These are phyloP conservation scores for Parnassius apollo DNA, from an alignment of 2,888 invertebrate species.

Conservation along the genomic window DNA sequence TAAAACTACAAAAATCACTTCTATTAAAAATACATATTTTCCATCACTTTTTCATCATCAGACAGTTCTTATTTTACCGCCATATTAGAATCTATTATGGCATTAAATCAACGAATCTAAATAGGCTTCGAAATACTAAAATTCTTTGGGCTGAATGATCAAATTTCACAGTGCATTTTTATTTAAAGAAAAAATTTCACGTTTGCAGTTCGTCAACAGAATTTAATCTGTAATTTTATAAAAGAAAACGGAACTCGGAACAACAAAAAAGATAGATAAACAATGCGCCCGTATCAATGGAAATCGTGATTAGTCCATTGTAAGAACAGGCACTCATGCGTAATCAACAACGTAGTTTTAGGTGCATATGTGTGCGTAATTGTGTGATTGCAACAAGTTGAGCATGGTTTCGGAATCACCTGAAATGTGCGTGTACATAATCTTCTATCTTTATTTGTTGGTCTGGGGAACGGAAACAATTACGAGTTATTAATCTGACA, in stretches of 20 bases:
- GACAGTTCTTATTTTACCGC: background rate
- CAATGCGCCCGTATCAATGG: no score
- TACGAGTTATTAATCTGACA: background rate
- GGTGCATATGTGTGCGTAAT: no score
- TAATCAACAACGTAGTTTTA: no score
- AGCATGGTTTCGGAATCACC: no score
- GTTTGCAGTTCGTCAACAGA: background rate
- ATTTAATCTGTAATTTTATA: background rate
- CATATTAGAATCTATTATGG: background rate
- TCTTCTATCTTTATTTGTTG: no score
- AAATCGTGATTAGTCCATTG: no score
- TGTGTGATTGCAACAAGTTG: no score
- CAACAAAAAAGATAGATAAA: no score
- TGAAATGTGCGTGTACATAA: no score
- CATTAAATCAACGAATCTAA: background rate
- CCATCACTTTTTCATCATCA: background rate
- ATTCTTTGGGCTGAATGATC: background rate
- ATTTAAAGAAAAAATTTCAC: background rate
- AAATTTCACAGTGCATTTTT: background rate
- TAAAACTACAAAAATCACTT: background rate
- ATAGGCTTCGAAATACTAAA: conserved; percentile 2
- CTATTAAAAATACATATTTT: background rate
- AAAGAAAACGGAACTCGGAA: background rate
- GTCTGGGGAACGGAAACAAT: background rate
- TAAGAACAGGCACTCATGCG: no score